Conservation (phyloP, 2,888 invertebrate genomes). For the Bellardia pandia region DNA sequence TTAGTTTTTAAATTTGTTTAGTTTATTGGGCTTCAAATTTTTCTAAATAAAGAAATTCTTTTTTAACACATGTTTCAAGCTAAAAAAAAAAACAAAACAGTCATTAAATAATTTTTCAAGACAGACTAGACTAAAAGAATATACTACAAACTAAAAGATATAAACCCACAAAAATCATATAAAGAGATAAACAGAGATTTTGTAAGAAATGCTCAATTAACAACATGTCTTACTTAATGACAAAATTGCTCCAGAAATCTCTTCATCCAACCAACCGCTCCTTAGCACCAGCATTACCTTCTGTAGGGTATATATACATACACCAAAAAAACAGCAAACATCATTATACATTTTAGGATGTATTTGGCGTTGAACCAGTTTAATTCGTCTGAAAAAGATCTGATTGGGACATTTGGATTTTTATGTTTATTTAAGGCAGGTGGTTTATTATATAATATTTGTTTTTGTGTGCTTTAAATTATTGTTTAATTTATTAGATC, state of each 20-base stretch:
- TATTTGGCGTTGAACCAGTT: slow-evolving; percentile 69
- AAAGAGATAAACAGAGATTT: too few species aligned
- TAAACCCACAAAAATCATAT: too few species aligned
- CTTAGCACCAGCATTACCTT: not conserved
- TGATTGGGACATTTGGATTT: slow-evolving; percentile 60
- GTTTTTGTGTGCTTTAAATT: not conserved
- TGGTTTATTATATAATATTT: slow-evolving; percentile 65
- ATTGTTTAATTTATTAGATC: slow-evolving; percentile 16
- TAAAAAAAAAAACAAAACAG: not conserved
- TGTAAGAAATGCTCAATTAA: too few species aligned
- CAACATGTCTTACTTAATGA: too few species aligned
- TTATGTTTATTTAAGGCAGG: slow-evolving; percentile 65
- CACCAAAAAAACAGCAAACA: not conserved
- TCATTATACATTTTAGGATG: slow-evolving; percentile 45
- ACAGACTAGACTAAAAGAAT: not conserved
- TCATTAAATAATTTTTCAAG: not conserved
- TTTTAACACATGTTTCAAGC: slow-evolving; percentile 19
- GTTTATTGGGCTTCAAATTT: slow-evolving; percentile 7
- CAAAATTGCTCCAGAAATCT: too few species aligned
- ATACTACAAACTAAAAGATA: too few species aligned
- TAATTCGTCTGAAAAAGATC: slow-evolving; percentile 29
- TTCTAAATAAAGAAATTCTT: slow-evolving; percentile 39
- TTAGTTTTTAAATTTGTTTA: slow-evolving; percentile 15
- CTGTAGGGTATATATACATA: not conserved
- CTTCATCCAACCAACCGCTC: too few species aligned